A percentile compares a stretch with the other conserved stretches of the same genome.
Evolutionary conservation across 2,888 invertebrate genomes (phyloP).

Genomic region (Chorisops tibialis): DNA sequence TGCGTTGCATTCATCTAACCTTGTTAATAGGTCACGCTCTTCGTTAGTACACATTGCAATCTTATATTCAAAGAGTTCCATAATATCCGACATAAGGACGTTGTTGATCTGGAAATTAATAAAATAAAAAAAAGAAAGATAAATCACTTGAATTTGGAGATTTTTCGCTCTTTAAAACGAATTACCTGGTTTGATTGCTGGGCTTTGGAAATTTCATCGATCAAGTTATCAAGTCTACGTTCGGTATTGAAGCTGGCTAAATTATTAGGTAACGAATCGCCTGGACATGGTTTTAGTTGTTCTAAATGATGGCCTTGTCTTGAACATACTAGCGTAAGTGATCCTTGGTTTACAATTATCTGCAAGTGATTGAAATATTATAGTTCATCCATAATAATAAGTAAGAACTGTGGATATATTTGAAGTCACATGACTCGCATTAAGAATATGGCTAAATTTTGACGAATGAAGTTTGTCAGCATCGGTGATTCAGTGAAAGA

Average conservation of each 20-base stretch:
- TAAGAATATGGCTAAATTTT: no score
- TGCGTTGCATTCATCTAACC: constrained; percentile 30
- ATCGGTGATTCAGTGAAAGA: no score
- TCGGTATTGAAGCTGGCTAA: constrained; percentile 1
- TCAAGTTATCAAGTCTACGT: constrained; percentile 8
- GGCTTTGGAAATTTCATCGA: not conserved
- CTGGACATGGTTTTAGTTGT: not conserved
- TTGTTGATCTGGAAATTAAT: constrained; percentile 25
- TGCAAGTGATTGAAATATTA: not conserved
- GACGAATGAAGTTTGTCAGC: no score
- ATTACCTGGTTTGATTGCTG: constrained; percentile 10
- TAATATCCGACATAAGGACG: constrained; percentile 30
- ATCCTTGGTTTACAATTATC: constrained; percentile 8
- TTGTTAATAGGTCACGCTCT: constrained; percentile 29
- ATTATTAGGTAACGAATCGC: constrained; percentile 4
- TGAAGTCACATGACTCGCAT: no score
- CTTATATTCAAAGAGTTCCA: constrained; percentile 34
- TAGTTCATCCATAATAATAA: no score
- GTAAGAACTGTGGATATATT: no score
- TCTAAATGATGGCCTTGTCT: not conserved
- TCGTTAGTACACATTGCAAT: constrained; percentile 26
- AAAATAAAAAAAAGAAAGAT: not conserved
- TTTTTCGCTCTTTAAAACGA: not conserved
- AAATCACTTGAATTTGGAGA: not conserved
- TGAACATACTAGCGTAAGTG: not conserved